Conservation (phyloP, 2,888 invertebrate species). For the Xylota segnis region DNA sequence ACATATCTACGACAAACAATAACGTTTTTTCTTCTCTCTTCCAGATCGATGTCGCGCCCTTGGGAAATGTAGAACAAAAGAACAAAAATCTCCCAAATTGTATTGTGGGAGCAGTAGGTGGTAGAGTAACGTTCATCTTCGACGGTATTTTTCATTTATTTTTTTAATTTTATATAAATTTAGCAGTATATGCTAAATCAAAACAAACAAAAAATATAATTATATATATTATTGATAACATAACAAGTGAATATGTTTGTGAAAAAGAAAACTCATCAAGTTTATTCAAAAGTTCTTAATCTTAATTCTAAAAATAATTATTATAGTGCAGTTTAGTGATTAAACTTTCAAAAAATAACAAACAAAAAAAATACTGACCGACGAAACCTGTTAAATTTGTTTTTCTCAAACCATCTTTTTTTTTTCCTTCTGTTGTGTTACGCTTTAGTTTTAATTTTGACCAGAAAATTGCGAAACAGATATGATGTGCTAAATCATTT, state of each 20-base stretch:
- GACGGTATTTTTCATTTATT: slow-evolving; percentile 72
- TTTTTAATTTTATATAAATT: slow-evolving; percentile 70
- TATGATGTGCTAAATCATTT: slow-evolving; percentile 61
- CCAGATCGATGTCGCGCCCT: slow-evolving; percentile 34
- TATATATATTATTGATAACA: slow-evolving; percentile 47
- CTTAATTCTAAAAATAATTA: slow-evolving; percentile 36
- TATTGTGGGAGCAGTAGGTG: slow-evolving; percentile 49
- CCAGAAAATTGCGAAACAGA: slow-evolving; percentile 17
- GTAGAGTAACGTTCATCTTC: slow-evolving; percentile 61
- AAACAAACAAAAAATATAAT: slow-evolving; percentile 6
- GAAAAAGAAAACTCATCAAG: slow-evolving; percentile 30
- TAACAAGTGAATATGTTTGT: slow-evolving; percentile 73
- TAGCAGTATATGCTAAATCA: slow-evolving; percentile 55
- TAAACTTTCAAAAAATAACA: slow-evolving; percentile 2
- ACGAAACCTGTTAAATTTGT: slow-evolving; percentile 55
- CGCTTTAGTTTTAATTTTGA: slow-evolving; percentile 28
- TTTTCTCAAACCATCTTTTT: slow-evolving; percentile 30
- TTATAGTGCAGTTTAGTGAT: slow-evolving; percentile 73
- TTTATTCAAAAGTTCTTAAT: slow-evolving; percentile 63
- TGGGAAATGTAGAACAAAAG: slow-evolving; percentile 6
- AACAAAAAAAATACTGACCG: slow-evolving; percentile 52
- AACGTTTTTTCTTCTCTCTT: slow-evolving; percentile 18
- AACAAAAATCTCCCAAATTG: slow-evolving; percentile 52
- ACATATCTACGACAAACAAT: too few relatives aligned
- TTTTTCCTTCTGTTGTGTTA: slow-evolving; percentile 53